Evolutionary conservation across 2,797 vertebrate genomes (phyloP).

Genomic region (Buceros bicornis): DNA sequence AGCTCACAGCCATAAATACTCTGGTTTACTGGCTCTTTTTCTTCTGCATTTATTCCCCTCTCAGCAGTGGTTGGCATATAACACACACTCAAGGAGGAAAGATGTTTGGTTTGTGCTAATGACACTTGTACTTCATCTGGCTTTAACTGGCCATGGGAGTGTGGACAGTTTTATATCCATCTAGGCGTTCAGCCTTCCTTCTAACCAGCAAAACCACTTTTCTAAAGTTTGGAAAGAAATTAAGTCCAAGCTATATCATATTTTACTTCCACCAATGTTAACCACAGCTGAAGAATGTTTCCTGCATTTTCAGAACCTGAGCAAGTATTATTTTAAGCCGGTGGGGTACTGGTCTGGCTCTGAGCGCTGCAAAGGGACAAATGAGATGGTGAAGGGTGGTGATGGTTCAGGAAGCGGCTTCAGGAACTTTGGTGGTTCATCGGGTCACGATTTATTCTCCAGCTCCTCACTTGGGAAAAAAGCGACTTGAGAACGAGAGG

Average conservation of each 20-base stretch:
- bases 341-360: not conserved
- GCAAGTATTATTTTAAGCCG: conserved; percentile 8
- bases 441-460: not conserved
- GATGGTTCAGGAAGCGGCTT: not conserved
- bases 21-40: not conserved
- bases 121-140: not conserved
- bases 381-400: not conserved
- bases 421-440: not conserved
- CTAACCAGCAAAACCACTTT: not conserved
- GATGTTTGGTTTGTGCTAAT: not conserved
- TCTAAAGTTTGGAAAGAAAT: not conserved
- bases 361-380: not conserved
- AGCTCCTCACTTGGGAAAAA: not conserved
- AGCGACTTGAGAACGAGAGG: not conserved
- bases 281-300: not conserved
- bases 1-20: not conserved
- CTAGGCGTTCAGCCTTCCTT: not conserved
- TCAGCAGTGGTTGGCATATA: not conserved
- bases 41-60: not conserved
- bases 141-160: not conserved
- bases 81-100: not conserved
- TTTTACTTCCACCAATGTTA: not conserved
- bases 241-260: not conserved
- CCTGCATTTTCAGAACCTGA: conserved; percentile 8
- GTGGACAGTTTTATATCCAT: not conserved